Evolutionary conservation across 2,797 vertebrate species (phyloP).

Genomic region (Taeniopygia guttata): DNA sequence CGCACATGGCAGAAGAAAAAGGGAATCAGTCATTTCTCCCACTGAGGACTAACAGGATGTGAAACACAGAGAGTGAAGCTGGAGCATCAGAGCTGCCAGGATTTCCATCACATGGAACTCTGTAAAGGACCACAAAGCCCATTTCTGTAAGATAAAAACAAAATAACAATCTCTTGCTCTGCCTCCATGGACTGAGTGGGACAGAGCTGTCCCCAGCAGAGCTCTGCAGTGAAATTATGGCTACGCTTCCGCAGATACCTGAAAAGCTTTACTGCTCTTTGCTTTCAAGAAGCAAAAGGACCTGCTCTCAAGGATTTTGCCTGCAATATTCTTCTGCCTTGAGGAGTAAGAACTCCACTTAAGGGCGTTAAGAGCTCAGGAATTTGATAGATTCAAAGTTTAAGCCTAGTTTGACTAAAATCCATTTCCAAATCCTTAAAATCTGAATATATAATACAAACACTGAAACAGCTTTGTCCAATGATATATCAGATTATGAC

Average conservation of each 20-base stretch:
- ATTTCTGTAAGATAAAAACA: neutral
- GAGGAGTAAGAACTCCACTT: neutral
- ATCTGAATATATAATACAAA: neutral
- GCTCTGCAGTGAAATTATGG: neutral
- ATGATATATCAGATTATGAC: neutral
- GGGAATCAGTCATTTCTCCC: conserved; percentile 10
- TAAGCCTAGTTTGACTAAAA: neutral
- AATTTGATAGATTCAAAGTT: neutral
- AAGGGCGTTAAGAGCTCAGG: neutral
- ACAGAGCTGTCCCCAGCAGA: neutral
- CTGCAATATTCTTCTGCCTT: neutral
- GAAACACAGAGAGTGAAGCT: neutral
- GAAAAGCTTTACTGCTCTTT: neutral
- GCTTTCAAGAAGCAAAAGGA: neutral
- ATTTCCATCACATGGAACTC: neutral
- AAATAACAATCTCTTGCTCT: neutral
- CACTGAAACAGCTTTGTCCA: neutral
- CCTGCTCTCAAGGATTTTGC: neutral
- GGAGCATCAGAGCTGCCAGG: conserved; percentile 11
- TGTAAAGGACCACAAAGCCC: neutral
- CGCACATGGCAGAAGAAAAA: neutral
- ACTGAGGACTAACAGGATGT: neutral
- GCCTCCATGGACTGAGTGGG: neutral
- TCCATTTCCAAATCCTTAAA: neutral
- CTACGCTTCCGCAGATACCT: neutral